These are phyloP conservation scores for Solenopsis invicta DNA, from an alignment of 1,140 invertebrate genomes.

Conservation along the genomic window DNA sequence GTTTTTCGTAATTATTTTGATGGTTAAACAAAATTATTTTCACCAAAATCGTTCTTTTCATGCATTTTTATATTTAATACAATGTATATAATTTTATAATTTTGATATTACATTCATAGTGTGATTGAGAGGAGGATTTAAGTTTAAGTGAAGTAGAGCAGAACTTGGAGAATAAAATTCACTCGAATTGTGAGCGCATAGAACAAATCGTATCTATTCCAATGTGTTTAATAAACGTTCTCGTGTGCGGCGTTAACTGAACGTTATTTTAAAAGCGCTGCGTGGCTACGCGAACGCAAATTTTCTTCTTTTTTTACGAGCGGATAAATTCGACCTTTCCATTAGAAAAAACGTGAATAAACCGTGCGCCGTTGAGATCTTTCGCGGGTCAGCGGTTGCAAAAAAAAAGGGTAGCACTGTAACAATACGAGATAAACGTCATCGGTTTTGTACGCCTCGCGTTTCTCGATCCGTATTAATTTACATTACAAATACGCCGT, in stretches of 20 bases:
- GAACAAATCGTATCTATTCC: slow-evolving; percentile 18
- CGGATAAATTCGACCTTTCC: slow-evolving; percentile 46
- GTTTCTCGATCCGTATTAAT: slow-evolving; percentile 52
- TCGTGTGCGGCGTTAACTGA: slow-evolving; percentile 24
- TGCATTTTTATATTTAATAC: neutral
- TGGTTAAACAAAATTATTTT: too few species aligned
- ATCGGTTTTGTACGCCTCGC: slow-evolving; percentile 47
- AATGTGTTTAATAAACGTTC: slow-evolving; percentile 33
- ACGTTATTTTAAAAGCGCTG: slow-evolving; percentile 41
- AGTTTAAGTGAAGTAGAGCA: neutral
- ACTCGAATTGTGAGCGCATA: neutral
- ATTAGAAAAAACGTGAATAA: slow-evolving; percentile 52
- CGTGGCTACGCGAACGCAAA: neutral
- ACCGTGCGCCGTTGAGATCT: neutral
- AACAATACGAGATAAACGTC: slow-evolving; percentile 64
- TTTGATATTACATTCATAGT: neutral
- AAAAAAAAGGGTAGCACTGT: slow-evolving; percentile 26
- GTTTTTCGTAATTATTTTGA: too few species aligned
- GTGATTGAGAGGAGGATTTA: neutral
- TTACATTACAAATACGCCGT: slow-evolving; percentile 57
- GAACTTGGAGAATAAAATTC: slow-evolving; percentile 1
- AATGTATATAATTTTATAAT: neutral
- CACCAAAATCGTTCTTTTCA: too few species aligned
- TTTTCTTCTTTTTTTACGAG: slow-evolving; percentile 15
- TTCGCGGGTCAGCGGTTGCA: neutral